These are phyloP conservation scores for Carassius carassius DNA, from an alignment of 2,113 vertebrate species.

Conservation along the genomic window DNA sequence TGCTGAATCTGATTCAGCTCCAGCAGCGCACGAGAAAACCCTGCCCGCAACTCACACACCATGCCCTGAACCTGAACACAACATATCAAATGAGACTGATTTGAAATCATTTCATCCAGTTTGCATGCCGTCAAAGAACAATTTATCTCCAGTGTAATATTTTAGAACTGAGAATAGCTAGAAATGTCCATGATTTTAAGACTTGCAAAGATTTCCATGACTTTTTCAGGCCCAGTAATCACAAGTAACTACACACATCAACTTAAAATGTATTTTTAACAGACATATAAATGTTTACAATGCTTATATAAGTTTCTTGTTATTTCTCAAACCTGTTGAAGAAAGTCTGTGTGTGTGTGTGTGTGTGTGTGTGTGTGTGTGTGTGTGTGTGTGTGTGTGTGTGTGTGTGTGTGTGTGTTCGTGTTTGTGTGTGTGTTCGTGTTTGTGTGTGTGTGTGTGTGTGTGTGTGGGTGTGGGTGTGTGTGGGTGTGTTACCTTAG, in stretches of 20 bases:
- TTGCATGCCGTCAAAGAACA: not conserved
- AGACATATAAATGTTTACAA: not conserved
- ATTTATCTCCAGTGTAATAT: not conserved
- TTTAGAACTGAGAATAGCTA: not conserved
- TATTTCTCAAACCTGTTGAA: not conserved
- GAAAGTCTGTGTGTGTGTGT: not conserved
- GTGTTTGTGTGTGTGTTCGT: slow-evolving; percentile 1
- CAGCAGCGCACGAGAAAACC: slow-evolving; percentile 71
- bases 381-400: not conserved
- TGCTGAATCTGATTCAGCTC: slow-evolving; percentile 78
- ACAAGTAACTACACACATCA: not conserved
- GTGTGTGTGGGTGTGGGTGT: not conserved
- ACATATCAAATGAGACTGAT: not conserved
- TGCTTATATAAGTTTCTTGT: not conserved
- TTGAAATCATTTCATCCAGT: not conserved
- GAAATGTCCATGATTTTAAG: not conserved
- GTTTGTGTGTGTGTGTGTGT: slow-evolving; percentile 4
- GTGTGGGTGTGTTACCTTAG: slow-evolving; percentile 68
- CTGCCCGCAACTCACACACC: slow-evolving; percentile 76
- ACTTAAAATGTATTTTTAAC: not conserved
- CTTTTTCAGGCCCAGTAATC: not conserved
- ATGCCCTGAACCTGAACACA: slow-evolving; percentile 71
- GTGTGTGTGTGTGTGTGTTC: not conserved
- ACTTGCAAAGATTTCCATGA: not conserved
- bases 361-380: not conserved